Base-by-base conservation (phyloP, 2,113 vertebrate genomes). In the Dolichotis patagonum region DNA sequence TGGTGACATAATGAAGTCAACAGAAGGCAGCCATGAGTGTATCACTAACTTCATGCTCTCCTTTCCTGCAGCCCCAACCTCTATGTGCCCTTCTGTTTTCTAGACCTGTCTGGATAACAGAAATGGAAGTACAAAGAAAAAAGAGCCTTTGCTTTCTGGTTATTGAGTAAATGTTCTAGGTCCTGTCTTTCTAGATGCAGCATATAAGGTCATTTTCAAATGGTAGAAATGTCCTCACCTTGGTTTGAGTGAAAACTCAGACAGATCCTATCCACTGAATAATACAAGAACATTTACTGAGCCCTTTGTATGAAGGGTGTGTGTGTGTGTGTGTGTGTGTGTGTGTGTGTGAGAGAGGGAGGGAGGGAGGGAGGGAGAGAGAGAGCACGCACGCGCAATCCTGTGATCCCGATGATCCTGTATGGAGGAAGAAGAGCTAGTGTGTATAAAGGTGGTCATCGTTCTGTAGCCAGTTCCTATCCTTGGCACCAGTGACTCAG, bases 141-240 rank as follows among this genome's bases (percentile, higher is more conserved):
- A 63, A n/a, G 77, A 49, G 52, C 38, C 88, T 94, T 67, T 69
- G 81, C 62, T 89, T 95, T 58, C 60, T 80, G 85, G 17, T 92
- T 80, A 78, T 73, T 84, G 35, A 71, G 22, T 77, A 89, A 94
- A 43, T 38, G 11, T 83, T 89, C 52, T 67, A 84, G 65, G 5
- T 83, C 43, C 1, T 88, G 65, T 92, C 94, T 90, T 92, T 84
- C n/a, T 73, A 78, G 65, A 86, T 90, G 62, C 0, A 78, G 43
- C 35, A 58, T 58, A 8, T 80, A 60, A 63, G 75, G 62, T 94
- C 32, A 28, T 69, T 85, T 86, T 75, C 62, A 56, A 65, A 28
- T 77, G 28, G 11, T 63, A 17, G 26, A 7, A 54, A 78, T 94
- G 75, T 54, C 92, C 46, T 90, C 84, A 62, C n/a, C 20, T 84